These are phyloP conservation scores for Indicator indicator DNA, from an alignment of 2,113 vertebrate genomes.

Conservation along the genomic window DNA sequence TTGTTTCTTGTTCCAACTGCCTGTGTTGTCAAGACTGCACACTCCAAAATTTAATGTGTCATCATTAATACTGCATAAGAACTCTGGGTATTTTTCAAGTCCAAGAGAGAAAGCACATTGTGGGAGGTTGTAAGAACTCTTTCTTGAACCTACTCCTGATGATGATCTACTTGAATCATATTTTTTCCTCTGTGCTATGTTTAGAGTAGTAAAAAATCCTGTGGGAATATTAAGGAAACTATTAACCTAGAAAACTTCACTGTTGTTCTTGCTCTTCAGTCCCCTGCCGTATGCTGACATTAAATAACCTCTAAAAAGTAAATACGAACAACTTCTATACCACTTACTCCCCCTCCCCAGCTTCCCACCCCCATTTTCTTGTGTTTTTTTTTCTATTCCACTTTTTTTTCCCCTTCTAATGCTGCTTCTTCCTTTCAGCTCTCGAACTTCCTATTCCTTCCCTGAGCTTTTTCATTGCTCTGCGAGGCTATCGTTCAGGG, in stretches of 20 bases:
- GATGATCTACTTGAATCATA: slow-evolving; percentile 12
- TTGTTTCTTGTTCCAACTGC: neutral
- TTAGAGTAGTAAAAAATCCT: slow-evolving; percentile 53
- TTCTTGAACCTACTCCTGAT: slow-evolving; percentile 34
- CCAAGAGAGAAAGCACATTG: neutral
- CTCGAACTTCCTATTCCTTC: neutral
- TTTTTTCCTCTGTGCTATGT: slow-evolving; percentile 55
- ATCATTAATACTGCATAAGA: neutral
- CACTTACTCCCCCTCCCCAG: fast-evolving
- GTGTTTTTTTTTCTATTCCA: neutral
- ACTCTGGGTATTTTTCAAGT: neutral
- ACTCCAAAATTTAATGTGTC: neutral
- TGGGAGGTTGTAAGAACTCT: neutral
- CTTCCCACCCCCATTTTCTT: neutral
- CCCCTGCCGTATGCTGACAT: neutral
- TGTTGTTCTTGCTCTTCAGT: slow-evolving; percentile 37
- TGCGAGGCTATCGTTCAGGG: neutral
- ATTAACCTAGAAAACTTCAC: slow-evolving; percentile 61
- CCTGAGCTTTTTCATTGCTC: neutral
- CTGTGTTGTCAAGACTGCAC: neutral
- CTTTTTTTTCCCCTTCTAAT: neutral
- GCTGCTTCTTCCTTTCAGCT: neutral
- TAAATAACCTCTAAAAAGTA: slow-evolving; percentile 13
- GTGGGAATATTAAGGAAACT: slow-evolving; percentile 64
- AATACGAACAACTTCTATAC: neutral